These are phyloP conservation scores for Turritopsis rubra DNA, from an alignment of 30 jellyfish, hydroid and myxozoan species.

Conservation along the genomic window DNA sequence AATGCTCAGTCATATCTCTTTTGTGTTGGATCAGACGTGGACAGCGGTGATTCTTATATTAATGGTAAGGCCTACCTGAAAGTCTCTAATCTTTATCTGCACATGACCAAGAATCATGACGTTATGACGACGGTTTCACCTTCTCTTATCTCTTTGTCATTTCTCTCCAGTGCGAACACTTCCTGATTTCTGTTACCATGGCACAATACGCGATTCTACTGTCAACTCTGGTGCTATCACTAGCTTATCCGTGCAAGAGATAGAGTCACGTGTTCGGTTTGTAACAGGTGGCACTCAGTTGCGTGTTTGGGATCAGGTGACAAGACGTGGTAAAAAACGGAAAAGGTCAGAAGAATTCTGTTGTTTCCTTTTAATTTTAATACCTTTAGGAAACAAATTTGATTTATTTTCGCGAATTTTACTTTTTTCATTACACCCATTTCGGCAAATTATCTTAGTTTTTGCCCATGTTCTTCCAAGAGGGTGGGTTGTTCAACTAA, in stretches of 20 bases:
- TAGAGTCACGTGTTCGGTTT: conserved; percentile 25
- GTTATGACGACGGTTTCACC: too few relatives aligned
- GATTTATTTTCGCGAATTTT: background rate
- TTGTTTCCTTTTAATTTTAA: background rate
- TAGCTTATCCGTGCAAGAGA: conserved; percentile 3
- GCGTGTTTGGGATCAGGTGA: conserved; percentile 67
- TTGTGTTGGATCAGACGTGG: conserved; percentile 78
- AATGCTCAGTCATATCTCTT: conserved; percentile 46
- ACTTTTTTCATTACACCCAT: background rate
- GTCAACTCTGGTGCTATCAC: conserved; percentile 31
- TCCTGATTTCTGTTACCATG: conserved; percentile 70
- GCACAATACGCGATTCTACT: conserved; percentile 65
- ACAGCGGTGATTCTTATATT: conserved; percentile 67
- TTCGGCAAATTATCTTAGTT: background rate
- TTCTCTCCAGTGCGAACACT: conserved; percentile 57
- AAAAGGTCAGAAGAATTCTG: conserved; percentile 1
- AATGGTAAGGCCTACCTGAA: conserved; percentile 35
- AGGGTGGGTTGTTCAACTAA: too few relatives aligned
- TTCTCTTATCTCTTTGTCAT: background rate
- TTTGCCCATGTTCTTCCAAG: background rate
- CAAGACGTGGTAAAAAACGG: conserved; percentile 21
- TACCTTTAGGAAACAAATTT: background rate
- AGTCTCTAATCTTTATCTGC: background rate
- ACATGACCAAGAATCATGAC: background rate
- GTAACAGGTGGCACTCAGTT: conserved; percentile 86